Evolutionary conservation across 64 coral and sea anemone species (phyloP).

Genomic region (Stichodactyla mertensii): DNA sequence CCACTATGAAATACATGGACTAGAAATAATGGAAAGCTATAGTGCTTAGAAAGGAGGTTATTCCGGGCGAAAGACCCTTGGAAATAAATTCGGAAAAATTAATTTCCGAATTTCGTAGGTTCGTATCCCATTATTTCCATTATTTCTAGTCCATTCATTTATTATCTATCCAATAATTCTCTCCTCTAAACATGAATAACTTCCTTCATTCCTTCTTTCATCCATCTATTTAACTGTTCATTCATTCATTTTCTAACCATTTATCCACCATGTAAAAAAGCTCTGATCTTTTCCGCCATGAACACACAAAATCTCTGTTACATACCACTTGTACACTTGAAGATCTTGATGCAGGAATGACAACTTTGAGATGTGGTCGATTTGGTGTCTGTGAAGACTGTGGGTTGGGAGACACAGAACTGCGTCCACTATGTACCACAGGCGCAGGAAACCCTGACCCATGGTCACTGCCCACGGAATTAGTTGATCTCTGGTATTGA

Average conservation of each 20-base stretch:
- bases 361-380: constrained; percentile 23
- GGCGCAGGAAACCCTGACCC: constrained; percentile 1
- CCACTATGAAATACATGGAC: too few relatives aligned
- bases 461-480: constrained; percentile 5
- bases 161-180: too few relatives aligned
- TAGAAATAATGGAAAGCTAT: too few relatives aligned
- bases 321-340: background rate
- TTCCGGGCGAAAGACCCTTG: too few relatives aligned
- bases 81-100: too few relatives aligned
- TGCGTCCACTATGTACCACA: background rate
- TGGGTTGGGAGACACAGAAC: constrained; percentile 19
- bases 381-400: background rate
- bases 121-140: too few relatives aligned
- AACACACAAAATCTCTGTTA: background rate
- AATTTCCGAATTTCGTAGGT: too few relatives aligned
- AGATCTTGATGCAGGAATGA: background rate
- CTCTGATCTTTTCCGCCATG: too few relatives aligned
- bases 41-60: too few relatives aligned
- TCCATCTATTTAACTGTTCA: background rate
- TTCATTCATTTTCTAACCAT: background rate
- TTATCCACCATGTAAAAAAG: background rate
- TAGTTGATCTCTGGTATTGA: background rate
- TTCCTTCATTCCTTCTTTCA: too few relatives aligned
- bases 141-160: too few relatives aligned
- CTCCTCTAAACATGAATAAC: too few relatives aligned